Base-by-base conservation (phyloP, 2,113 vertebrate genomes). In the Anhinga anhinga region DNA sequence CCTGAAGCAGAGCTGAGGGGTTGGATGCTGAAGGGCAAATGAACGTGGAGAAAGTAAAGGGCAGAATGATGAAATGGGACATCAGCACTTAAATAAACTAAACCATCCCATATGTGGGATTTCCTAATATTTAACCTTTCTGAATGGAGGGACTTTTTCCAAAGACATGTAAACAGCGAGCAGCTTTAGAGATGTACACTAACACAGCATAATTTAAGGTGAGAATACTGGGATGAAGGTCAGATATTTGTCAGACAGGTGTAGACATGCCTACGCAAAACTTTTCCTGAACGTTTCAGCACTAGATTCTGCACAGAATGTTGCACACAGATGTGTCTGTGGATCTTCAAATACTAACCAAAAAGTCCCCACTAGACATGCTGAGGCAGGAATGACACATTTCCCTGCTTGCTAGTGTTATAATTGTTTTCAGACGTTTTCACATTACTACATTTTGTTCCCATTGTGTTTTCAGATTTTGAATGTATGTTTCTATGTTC, bases 231-330 rank as follows among this genome's bases (percentile, higher is more conserved):
- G 26, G 11, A 55, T 40, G 22, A 83, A 63, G 23, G 38, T 67
- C 72, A 65, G 63, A 13, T 65, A 21, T 78, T 81, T 86, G 11
- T 81, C 76, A 84, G 38, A 25, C 13, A 81, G 14, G 6, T 71
- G 11, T 62, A 36, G 11, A 38, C 0, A 1, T 3, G 9, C 12
- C 4, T 19, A 12, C 0, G 1, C 18, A 55, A 86, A 88, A 83
- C 8, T 30, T 74, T 34, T 84, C 52, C 47, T 78, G 50, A 66
- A 62, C 26, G 3, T 26, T 47, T 78, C 29, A 71, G 18, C 38
- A 63, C 29, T 34, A 88, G 26, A 77, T 69, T 93, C 34, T 55
- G 40, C n/a, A 65, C 17, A 47, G 53, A 80, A 90, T 40, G 8
- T 26, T 83, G 36, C 50, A 55, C 25, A 36, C 8, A 16, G 9